A percentile compares a stretch with the other conserved stretches of the same genome.
These are phyloP conservation scores for Podotricha telesiphe DNA, from an alignment of 2,888 invertebrate genomes.

Conservation along the genomic window DNA sequence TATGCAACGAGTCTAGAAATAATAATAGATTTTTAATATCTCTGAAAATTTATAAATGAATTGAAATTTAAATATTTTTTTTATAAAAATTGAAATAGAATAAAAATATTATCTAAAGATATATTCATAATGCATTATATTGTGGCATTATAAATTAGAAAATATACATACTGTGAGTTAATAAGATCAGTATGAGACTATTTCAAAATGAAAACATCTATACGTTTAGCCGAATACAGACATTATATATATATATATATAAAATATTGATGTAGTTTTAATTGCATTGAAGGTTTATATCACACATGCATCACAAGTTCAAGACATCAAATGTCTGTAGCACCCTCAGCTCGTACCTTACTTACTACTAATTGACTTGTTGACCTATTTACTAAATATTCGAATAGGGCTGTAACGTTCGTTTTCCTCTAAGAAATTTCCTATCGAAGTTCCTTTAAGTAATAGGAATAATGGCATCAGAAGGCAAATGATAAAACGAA, in stretches of 20 bases:
- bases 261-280: background rate
- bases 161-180: too few relatives aligned
- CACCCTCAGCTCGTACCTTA: slow-evolving; percentile 26
- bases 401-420: slow-evolving; percentile 10
- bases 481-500: background rate
- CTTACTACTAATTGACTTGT: slow-evolving; percentile 46
- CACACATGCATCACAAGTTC: background rate
- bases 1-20: slow-evolving; percentile 70
- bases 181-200: too few relatives aligned
- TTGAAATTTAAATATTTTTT: too few relatives aligned
- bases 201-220: too few relatives aligned
- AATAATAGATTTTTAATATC: background rate
- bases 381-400: slow-evolving; percentile 45
- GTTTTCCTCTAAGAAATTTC: slow-evolving; percentile 17
- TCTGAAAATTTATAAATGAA: too few relatives aligned
- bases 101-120: too few relatives aligned
- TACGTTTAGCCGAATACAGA: too few relatives aligned
- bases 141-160: too few relatives aligned
- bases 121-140: too few relatives aligned
- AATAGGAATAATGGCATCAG: background rate
- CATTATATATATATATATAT: too few relatives aligned
- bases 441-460: slow-evolving; percentile 8
- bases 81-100: background rate
- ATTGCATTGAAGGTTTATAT: slow-evolving; percentile 1
- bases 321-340: slow-evolving; percentile 25